Evolutionary conservation across 2,113 vertebrate species (phyloP).

Genomic region (Ginglymostoma cirratum): DNA sequence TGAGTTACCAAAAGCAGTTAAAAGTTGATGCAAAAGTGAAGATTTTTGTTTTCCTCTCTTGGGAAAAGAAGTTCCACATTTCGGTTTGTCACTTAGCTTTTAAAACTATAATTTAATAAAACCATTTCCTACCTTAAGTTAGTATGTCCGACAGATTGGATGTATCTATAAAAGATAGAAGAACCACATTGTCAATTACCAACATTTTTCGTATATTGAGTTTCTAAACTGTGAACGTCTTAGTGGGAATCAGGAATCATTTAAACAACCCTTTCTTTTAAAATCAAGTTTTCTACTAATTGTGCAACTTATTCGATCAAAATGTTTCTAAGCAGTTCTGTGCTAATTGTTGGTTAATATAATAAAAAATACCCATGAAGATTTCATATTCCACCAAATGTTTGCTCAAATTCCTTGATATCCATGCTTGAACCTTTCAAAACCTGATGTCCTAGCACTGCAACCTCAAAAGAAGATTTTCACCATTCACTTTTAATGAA

Average conservation of each 20-base stretch:
- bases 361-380: not conserved
- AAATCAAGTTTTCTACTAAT: not conserved
- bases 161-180: not conserved
- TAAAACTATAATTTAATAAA: not conserved
- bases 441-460: not conserved
- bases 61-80: not conserved
- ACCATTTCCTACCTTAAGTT: not conserved
- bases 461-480: not conserved
- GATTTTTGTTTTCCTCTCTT: not conserved
- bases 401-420: not conserved
- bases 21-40: not conserved
- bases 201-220: not conserved
- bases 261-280: not conserved
- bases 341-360: not conserved
- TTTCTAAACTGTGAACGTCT: not conserved
- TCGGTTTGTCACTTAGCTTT: not conserved
- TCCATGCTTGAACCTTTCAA: not conserved
- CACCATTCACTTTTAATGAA: not conserved
- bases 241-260: not conserved
- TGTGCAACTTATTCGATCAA: not conserved
- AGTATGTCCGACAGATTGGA: not conserved
- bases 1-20: not conserved
- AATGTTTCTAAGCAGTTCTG: not conserved
- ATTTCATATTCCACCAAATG: not conserved
- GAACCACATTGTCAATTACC: not conserved